Evolutionary conservation across 2,888 invertebrate species (phyloP), one percentile per base, ranked within the genome.

Genomic region (Amphipoea lucens): DNA sequence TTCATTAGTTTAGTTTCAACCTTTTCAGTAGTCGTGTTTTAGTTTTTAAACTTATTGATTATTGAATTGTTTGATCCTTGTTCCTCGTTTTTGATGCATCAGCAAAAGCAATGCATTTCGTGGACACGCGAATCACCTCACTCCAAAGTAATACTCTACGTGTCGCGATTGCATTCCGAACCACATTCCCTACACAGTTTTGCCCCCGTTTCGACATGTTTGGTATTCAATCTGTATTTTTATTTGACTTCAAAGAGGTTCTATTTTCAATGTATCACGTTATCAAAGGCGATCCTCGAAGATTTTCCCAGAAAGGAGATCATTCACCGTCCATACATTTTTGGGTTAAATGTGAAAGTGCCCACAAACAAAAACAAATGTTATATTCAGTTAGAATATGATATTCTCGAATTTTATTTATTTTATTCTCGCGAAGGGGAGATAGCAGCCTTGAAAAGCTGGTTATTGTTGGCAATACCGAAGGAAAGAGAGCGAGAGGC

Each of bases 81-180:
- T 20, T 40, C 54, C 14, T 54, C 9, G 23, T 40, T 36, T 36
- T 51, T 60, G 20, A 11, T 65, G 42, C n/a, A 75, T n/a, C 29
- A n/a, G 17, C 17, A 72, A 68, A 63, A 54, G 45, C n/a, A 48
- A 40, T 76, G 40, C 48, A 71, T 57, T 48, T 67, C 70, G 70
- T 66, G 45, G 20, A n/a, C 17, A 42, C n/a, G 20, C 42, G 40
- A 17, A n/a, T 54, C 60, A 48, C 54, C 11, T 54, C 17, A 12
- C 23, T 54, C 2, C 14, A 17, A 45, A 29, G 60, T 54, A 69
- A 82, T 83, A 83, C 70, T 48, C 2, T 63, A 82, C 78, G 82
- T 82, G 78, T 66, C 9, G 2, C 12, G 54, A 42, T 66, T 83
- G 70, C 74, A 70, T 82, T 65, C 63, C 45, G 42, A 84, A 74